Evolutionary conservation across 2,888 invertebrate species (phyloP).

Genomic region (Thysanoteuthis rhombus): DNA sequence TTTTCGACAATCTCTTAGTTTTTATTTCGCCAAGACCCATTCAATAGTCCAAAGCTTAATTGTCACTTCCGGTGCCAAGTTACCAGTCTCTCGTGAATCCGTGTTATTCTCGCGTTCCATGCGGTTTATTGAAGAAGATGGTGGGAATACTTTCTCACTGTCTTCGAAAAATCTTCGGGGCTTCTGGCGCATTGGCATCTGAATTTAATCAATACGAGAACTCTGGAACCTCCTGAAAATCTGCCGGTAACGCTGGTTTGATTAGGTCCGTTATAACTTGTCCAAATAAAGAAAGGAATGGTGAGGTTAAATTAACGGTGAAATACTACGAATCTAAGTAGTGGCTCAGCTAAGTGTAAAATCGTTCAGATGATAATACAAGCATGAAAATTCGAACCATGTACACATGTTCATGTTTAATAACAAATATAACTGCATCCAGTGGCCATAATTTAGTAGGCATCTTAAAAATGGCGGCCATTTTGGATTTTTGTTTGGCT

Average conservation of each 20-base stretch:
- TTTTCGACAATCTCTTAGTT: background rate
- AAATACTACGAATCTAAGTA: background rate
- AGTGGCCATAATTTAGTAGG: too few species aligned
- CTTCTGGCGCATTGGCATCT: background rate
- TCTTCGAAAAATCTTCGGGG: background rate
- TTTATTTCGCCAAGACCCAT: background rate
- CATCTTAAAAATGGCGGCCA: too few species aligned
- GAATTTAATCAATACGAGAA: constrained; percentile 12
- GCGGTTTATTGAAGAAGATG: background rate
- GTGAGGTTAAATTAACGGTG: background rate
- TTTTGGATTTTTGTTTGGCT: too few species aligned
- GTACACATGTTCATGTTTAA: too few species aligned
- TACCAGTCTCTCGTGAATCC: background rate
- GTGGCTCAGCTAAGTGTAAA: too few species aligned
- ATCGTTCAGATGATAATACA: too few species aligned
- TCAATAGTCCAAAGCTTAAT: background rate
- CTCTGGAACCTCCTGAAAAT: background rate
- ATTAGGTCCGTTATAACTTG: background rate
- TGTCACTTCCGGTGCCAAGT: background rate
- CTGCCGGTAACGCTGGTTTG: background rate
- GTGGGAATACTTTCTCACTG: background rate
- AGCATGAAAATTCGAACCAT: too few species aligned
- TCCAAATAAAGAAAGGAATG: background rate
- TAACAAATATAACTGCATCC: too few species aligned
- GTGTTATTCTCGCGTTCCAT: background rate